Evolutionary conservation across 2,888 invertebrate species (phyloP), one percentile per base, ranked within the genome.

Genomic region (Patella caerulea): DNA sequence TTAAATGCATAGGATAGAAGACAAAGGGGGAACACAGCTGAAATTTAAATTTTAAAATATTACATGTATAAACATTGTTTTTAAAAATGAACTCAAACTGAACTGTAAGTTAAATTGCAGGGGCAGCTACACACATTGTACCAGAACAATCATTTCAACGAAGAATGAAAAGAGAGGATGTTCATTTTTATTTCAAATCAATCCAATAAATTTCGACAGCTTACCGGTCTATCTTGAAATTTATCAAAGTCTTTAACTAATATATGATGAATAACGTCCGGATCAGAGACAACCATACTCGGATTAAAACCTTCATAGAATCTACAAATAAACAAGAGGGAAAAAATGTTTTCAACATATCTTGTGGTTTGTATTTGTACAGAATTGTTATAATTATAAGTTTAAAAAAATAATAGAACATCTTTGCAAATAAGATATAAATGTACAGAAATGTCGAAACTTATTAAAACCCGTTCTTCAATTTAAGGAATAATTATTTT

Each of bases 221-320:
- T 74, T 77, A 87, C 87, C 71, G 86, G 81, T 78, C 87, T 72
- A 7, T 81, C 81, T 70, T 85, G 77, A 71, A 87, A 87, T 9
- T 83, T 80, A 53, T 83, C 81, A 59, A 86, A 87, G 52, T 84
- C 76, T 74, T 82, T 84, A 54, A 80, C 83, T 12, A 86, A 80
- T 29, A 87, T 84, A 53, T 83, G 81, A 69, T 81, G 82, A 1
- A 85, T 84, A 75, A 86, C 73, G 29, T 82, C 85, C 2, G 84
- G 86, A 34, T 86, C 86, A 45, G 84, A 85, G n/a, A 87, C 76
- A 2, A 86, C 86, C 2, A 87, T 59, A 55, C 86, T 84, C 9
- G 86, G 83, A 17, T 80, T 74, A 53, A 86, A 83, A 1, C 86
- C 87, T 74, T 87, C 86, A 72, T 84, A 87, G 76, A 81, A 87